Evolutionary conservation across 2,888 invertebrate species (phyloP).

Genomic region (Polia nebulosa): DNA sequence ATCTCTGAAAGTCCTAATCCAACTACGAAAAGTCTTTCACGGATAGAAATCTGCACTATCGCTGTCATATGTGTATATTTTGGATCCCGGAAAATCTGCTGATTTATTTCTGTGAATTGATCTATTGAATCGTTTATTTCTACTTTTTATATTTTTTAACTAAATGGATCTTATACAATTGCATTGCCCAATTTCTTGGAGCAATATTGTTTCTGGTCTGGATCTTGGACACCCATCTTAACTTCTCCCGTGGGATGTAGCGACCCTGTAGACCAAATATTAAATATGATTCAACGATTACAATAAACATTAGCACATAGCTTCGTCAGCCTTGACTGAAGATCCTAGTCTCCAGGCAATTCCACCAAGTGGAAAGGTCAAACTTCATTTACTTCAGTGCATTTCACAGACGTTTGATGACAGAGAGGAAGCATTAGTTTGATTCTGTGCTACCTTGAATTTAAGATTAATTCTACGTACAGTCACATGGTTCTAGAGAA

Average conservation of each 20-base stretch:
- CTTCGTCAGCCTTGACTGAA: constrained; percentile 67
- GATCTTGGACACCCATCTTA: constrained; percentile 62
- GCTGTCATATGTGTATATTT: too few relatives aligned
- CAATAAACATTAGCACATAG: constrained; percentile 71
- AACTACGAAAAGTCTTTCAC: too few relatives aligned
- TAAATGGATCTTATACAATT: too few relatives aligned
- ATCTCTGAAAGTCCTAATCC: too few relatives aligned
- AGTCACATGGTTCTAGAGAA: too few relatives aligned
- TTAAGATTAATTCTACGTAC: constrained; percentile 1
- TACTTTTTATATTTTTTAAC: too few relatives aligned
- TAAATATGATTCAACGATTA: constrained; percentile 77
- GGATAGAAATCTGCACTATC: too few relatives aligned
- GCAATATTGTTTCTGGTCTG: background rate
- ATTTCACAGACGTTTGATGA: constrained; percentile 53
- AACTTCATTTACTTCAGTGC: constrained; percentile 73
- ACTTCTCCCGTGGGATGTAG: constrained; percentile 74
- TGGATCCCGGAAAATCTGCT: too few relatives aligned
- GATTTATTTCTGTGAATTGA: too few relatives aligned
- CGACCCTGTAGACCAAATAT: constrained; percentile 80
- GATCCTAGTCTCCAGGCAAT: constrained; percentile 81
- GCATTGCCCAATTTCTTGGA: background rate
- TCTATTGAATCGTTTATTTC: too few relatives aligned
- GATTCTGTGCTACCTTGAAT: constrained; percentile 41
- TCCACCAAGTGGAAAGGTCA: constrained; percentile 83
- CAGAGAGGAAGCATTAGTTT: constrained; percentile 55